Evolutionary conservation across 2,888 invertebrate species (phyloP).

Genomic region (Chloromyia formosa): DNA sequence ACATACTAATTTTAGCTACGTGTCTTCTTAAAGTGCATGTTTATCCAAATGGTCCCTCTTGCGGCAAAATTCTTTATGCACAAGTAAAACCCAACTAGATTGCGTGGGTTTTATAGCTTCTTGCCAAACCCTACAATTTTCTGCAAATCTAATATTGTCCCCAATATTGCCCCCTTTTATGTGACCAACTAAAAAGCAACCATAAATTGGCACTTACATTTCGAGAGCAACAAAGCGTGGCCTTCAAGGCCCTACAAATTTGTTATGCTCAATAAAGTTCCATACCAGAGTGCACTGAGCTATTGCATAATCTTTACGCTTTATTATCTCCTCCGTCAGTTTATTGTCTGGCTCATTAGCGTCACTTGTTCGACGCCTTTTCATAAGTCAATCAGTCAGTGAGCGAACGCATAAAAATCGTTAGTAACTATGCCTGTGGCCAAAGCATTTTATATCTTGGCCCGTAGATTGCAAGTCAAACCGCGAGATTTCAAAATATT

Average conservation of each 20-base stretch:
- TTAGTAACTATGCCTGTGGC: neutral
- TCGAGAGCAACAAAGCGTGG: neutral
- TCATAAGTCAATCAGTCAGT: constrained; percentile 40
- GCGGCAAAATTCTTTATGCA: too few relatives aligned
- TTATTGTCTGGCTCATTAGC: constrained; percentile 39
- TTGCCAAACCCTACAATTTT: neutral
- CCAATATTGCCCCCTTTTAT: too few relatives aligned
- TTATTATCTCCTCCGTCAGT: constrained; percentile 27
- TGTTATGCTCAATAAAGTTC: neutral
- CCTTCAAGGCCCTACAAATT: constrained; percentile 6
- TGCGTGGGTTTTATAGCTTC: neutral
- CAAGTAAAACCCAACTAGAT: neutral
- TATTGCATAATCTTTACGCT: constrained; percentile 10
- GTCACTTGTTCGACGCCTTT: constrained; percentile 39
- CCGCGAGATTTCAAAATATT: constrained; percentile 15
- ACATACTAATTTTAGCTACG: too few relatives aligned
- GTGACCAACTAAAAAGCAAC: neutral
- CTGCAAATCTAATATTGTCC: neutral
- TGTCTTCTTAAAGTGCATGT: too few relatives aligned
- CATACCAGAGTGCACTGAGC: neutral
- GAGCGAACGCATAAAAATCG: constrained; percentile 13
- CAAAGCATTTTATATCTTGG: constrained; percentile 8
- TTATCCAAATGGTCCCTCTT: too few relatives aligned
- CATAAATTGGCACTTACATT: neutral
- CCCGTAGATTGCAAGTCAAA: neutral